Evolutionary conservation across 2,888 invertebrate species (phyloP), one percentile per base, ranked within the genome.

Genomic region (Drosophila infuscata): DNA sequence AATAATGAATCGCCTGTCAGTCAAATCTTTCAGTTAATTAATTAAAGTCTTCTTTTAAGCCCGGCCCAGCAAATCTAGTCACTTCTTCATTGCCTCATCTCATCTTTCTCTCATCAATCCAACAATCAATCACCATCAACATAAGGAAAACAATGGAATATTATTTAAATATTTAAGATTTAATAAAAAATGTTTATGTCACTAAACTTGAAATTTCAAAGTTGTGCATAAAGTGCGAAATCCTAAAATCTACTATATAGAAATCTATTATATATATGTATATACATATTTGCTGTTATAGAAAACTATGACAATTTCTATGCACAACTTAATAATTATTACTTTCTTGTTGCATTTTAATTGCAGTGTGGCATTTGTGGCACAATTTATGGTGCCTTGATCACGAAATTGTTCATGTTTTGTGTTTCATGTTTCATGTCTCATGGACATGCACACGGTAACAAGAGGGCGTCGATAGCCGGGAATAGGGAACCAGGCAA

Each of bases 301-400:
- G 25, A 46, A 36, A 36, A 54, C 11, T 29, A 17, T 25, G 25
- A 36, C 54, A 54, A n/a, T 54, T 54, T 38, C 29, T 38, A 11
- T 29, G n/a, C 38, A 56, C n/a, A 38, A n/a, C 20, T 7, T 29
- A 36, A 20, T n/a, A 20, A 48, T 66, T 64, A 56, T 73, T 54
- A 82, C 76, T 78, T 76, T 80, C 66, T 76, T 68, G 72, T 78
- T 76, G 63, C 70, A 52, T 12, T 61, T 72, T 79, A 81, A 76
- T 76, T 74, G 66, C 69, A 15, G 65, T 70, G 59, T 68, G 71
- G 74, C 81, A 74, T 81, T 68, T 68, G 86, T 70, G 82, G 73
- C 81, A 83, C 74, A 79, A 70, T 86, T 84, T 68, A 82, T 82
- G 80, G 71, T 60, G n/a, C 12, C 48, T 56, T 68, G 78, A 74